A percentile compares a stretch with the other conserved stretches of the same genome.
These are phyloP conservation scores for Myopa testacea DNA, from an alignment of 2,888 invertebrate species.

Conservation along the genomic window DNA sequence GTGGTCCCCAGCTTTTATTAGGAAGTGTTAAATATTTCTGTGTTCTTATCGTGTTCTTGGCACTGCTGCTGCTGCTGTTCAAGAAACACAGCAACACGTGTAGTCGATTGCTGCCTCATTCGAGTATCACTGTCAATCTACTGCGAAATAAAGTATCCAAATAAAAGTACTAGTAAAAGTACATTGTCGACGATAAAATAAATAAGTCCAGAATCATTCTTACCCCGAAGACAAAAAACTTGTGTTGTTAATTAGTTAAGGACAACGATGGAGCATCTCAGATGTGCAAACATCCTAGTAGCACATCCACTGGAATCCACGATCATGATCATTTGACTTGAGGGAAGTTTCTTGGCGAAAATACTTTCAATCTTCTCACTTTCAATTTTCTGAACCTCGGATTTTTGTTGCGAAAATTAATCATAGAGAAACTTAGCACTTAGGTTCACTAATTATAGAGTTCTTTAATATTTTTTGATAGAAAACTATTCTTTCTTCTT, in stretches of 20 bases:
- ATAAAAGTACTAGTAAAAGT: background rate
- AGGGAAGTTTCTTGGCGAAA: too few species aligned
- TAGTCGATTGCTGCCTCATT: conserved; percentile 12
- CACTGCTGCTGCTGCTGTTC: conserved; percentile 23
- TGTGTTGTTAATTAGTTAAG: conserved; percentile 49
- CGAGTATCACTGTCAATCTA: conserved; percentile 2
- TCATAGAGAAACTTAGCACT: too few species aligned
- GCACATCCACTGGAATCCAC: conserved; percentile 37
- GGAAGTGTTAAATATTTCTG: conserved; percentile 45
- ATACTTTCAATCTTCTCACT: too few species aligned
- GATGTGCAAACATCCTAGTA: background rate
- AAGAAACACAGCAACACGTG: conserved; percentile 31
- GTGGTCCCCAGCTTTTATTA: background rate
- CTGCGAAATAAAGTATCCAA: background rate
- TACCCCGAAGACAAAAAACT: background rate
- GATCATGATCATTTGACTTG: too few species aligned
- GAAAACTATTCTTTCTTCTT: too few species aligned
- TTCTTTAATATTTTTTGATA: too few species aligned
- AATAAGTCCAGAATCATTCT: conserved; percentile 52
- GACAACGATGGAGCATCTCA: conserved; percentile 36
- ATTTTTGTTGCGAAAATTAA: too few species aligned
- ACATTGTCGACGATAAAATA: conserved; percentile 50
- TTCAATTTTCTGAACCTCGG: too few species aligned
- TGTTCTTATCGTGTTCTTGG: conserved; percentile 23
- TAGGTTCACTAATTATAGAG: too few species aligned